Conservation (phyloP, 2,113 vertebrate genomes). For the Sclerurus mexicanus region DNA sequence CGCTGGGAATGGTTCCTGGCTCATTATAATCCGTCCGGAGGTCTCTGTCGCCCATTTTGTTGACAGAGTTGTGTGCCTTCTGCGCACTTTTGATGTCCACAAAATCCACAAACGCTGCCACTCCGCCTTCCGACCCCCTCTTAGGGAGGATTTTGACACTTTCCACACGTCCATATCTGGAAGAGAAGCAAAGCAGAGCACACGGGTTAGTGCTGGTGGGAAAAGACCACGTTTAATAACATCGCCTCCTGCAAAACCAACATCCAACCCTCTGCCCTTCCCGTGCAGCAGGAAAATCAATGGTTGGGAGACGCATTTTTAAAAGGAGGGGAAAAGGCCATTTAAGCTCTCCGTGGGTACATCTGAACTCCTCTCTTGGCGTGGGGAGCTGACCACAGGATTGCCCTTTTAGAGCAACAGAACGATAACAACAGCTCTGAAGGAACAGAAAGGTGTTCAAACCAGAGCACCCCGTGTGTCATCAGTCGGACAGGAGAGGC, state of each 20-base stretch:
- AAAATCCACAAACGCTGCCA: slow-evolving; percentile 99
- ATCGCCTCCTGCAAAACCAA: background rate
- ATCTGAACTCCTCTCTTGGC: background rate
- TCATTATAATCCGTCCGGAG: slow-evolving; percentile 99
- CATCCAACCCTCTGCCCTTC: background rate
- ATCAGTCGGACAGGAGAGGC: background rate
- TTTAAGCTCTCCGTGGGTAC: background rate
- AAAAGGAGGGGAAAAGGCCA: background rate
- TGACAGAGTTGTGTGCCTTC: slow-evolving; percentile 99
- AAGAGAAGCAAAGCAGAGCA: slow-evolving; percentile 59
- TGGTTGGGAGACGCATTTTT: rapidly evolving
- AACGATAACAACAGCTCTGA: background rate
- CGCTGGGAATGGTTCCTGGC: slow-evolving; percentile 97
- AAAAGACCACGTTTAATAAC: background rate
- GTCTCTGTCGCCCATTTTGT: slow-evolving; percentile 99
- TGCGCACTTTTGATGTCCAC: slow-evolving; percentile 99
- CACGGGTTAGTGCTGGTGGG: background rate
- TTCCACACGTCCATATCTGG: slow-evolving; percentile 98
- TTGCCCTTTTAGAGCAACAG: background rate
- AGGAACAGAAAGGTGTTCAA: background rate
- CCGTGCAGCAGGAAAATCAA: background rate
- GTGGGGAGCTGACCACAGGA: background rate
- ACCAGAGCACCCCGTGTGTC: background rate
- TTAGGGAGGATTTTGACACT: slow-evolving; percentile 99
- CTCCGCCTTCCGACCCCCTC: slow-evolving; percentile 95